These are phyloP conservation scores for Ochropleura leucogaster DNA, from an alignment of 2,888 invertebrate genomes.

Conservation along the genomic window DNA sequence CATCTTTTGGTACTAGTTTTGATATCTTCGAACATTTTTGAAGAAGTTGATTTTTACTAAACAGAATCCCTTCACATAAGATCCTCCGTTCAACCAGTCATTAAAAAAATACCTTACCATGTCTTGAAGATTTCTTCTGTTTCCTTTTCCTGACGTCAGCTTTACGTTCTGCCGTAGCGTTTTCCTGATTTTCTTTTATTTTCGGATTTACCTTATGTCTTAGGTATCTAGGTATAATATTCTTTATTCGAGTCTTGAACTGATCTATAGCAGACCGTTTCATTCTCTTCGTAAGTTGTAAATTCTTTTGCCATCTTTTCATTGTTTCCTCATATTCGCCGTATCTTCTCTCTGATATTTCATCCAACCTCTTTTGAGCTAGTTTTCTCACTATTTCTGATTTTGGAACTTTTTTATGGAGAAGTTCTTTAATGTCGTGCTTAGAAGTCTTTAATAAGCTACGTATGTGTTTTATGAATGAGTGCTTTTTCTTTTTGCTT, in stretches of 20 bases:
- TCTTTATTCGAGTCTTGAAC: slow-evolving; percentile 73
- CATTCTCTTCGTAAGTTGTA: slow-evolving; percentile 68
- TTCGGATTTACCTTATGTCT: slow-evolving; percentile 76
- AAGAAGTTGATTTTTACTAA: not conserved
- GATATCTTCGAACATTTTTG: not conserved
- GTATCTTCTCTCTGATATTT: slow-evolving; percentile 70
- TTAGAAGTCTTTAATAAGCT: slow-evolving; percentile 76
- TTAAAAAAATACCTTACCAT: slow-evolving; percentile 15
- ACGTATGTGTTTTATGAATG: slow-evolving; percentile 77
- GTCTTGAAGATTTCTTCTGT: slow-evolving; percentile 8
- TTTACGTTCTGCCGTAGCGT: slow-evolving; percentile 29
- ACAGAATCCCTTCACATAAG: not conserved
- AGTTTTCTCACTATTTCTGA: slow-evolving; percentile 73
- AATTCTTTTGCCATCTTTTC: slow-evolving; percentile 78
- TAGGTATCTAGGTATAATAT: slow-evolving; percentile 80
- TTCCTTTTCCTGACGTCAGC: slow-evolving; percentile 6
- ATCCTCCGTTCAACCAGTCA: not conserved
- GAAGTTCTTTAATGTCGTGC: slow-evolving; percentile 71
- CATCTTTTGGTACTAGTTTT: not conserved
- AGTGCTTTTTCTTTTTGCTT: slow-evolving; percentile 67
- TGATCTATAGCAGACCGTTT: slow-evolving; percentile 71
- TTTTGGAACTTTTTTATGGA: slow-evolving; percentile 72
- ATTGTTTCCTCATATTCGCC: slow-evolving; percentile 74
- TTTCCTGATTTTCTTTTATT: slow-evolving; percentile 65
- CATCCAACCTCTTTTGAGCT: slow-evolving; percentile 72